Evolutionary conservation across 2,888 invertebrate species (phyloP).

Genomic region (Tachina fera): DNA sequence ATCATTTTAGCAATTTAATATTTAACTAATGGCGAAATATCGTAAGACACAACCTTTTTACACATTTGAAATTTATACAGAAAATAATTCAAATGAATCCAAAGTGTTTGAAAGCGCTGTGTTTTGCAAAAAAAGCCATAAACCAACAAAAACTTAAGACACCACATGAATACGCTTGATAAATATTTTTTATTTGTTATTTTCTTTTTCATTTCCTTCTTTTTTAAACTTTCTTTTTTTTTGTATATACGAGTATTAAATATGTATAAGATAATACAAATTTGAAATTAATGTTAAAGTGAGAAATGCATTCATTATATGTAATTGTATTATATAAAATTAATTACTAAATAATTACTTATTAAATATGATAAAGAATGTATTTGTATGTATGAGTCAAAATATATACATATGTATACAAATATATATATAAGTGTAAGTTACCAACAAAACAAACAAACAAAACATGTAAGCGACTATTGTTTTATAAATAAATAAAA

Average conservation of each 20-base stretch:
- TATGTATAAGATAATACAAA: constrained; percentile 33
- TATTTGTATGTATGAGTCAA: constrained; percentile 21
- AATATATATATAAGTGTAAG: constrained; percentile 12
- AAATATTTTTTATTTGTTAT: constrained; percentile 50
- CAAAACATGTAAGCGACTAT: neutral
- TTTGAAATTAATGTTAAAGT: constrained; percentile 7
- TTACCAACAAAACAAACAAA: constrained; percentile 20
- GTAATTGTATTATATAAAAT: constrained; percentile 30
- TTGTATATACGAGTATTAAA: constrained; percentile 44
- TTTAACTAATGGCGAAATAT: neutral
- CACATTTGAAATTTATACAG: neutral
- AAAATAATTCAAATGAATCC: neutral
- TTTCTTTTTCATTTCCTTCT: constrained; percentile 26
- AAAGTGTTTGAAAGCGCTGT: neutral
- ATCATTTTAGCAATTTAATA: constrained; percentile 37
- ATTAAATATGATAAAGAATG: constrained; percentile 26
- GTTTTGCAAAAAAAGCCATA: neutral
- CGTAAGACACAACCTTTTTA: constrained; percentile 8
- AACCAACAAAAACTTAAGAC: constrained; percentile 53
- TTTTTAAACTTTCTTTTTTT: neutral
- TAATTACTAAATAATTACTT: constrained; percentile 24
- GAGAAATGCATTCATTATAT: constrained; percentile 1
- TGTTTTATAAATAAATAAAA: neutral
- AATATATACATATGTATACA: neutral
- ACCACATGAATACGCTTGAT: constrained; percentile 69